Conservation (phyloP, 1,140 invertebrate species). For the Armadillidium nasatum region DNA sequence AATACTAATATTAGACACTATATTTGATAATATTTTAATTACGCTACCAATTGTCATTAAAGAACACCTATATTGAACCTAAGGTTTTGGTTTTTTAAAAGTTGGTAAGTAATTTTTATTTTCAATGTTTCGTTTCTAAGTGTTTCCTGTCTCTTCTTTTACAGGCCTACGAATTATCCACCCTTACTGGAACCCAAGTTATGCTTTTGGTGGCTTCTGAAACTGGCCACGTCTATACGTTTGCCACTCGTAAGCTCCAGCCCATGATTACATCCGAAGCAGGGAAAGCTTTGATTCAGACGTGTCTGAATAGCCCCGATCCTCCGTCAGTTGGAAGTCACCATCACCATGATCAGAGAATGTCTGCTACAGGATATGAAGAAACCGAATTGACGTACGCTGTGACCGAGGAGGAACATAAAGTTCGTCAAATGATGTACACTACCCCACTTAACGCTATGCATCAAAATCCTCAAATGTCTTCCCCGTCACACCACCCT, state of each 20-base stretch:
- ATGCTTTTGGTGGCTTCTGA: conserved; percentile 93
- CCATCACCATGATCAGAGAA: conserved; percentile 70
- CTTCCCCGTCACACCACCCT: conserved; percentile 45
- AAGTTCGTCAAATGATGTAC: conserved; percentile 88
- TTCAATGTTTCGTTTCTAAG: too few species aligned
- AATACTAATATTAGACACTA: too few species aligned
- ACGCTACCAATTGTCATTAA: too few species aligned
- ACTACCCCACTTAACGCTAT: conserved; percentile 45
- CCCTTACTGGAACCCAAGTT: conserved; percentile 97
- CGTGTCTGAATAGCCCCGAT: conserved; percentile 96
- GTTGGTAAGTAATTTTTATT: too few species aligned
- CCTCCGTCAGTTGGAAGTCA: conserved; percentile 61
- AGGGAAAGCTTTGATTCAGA: conserved; percentile 96
- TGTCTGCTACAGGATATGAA: conserved; percentile 98
- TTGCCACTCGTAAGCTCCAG: conserved; percentile 96
- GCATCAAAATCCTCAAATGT: conserved; percentile 43
- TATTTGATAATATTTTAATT: too few species aligned
- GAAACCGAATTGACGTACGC: conserved; percentile 97
- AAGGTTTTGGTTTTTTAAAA: too few species aligned
- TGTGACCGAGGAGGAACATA: conserved; percentile 87
- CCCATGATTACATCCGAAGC: conserved; percentile 99
- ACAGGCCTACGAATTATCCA: conserved; percentile 98
- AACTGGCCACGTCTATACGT: conserved; percentile 98
- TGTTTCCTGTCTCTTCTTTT: conserved; percentile 45
- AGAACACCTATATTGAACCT: too few species aligned